phyloP scores from a whole-genome alignment of 2,113 vertebrate genomes.

The Eonycteris spelaea region DNA sequence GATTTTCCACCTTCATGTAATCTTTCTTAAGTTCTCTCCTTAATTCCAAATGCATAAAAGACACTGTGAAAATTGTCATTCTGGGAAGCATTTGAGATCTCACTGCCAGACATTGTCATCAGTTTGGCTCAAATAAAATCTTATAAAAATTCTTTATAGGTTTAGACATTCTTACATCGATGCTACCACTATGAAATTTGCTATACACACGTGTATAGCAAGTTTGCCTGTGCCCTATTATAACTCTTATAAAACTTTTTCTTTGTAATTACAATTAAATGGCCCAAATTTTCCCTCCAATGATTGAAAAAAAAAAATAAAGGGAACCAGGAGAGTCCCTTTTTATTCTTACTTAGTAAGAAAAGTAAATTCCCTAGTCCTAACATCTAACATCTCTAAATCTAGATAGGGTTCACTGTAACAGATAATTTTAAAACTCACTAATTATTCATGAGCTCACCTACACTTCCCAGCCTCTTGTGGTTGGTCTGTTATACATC shows the following conservation, averaged over 20 bases:
- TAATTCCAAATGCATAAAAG: neutral
- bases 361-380: neutral
- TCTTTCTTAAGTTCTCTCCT: neutral
- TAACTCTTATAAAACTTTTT: neutral
- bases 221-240: neutral
- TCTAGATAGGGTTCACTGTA: neutral
- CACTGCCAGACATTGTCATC: neutral
- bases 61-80: neutral
- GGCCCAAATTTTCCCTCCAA: neutral
- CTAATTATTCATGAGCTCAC: neutral
- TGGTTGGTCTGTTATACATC: neutral
- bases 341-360: neutral
- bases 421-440: neutral
- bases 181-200: neutral
- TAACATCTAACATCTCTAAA: neutral
- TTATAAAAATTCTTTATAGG: neutral
- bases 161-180: neutral
- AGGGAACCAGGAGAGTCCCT: neutral
- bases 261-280: neutral
- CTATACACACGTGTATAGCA: fast-evolving
- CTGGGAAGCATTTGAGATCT: neutral
- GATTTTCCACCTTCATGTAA: neutral
- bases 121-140: neutral
- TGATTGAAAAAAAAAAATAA: neutral
- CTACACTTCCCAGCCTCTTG: neutral